These are phyloP conservation scores for Drosophila rellima DNA, from an alignment of 2,888 invertebrate species.

Conservation along the genomic window DNA sequence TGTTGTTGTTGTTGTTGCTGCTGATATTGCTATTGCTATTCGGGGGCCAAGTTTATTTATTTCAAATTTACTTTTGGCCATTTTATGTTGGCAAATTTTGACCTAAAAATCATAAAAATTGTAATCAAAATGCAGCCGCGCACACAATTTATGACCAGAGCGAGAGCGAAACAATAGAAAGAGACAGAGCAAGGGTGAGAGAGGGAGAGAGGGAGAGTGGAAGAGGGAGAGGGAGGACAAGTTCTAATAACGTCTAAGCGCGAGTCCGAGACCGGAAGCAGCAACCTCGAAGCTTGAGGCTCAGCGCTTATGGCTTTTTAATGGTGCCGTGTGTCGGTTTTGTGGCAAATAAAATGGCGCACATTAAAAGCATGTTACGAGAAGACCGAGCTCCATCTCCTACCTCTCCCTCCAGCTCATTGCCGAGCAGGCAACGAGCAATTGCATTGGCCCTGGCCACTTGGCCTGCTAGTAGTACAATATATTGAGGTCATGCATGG, in stretches of 20 bases:
- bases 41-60: conserved; percentile 64
- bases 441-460: conserved; percentile 68
- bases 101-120: conserved; percentile 83
- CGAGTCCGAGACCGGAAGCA: conserved; percentile 57
- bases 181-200: conserved; percentile 9
- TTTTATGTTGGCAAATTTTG: conserved; percentile 82
- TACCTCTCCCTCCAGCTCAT: background rate
- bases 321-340: conserved; percentile 80
- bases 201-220: background rate
- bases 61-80: conserved; percentile 80
- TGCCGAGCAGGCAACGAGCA: conserved; percentile 24
- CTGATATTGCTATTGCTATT: conserved; percentile 22
- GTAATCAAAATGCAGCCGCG: conserved; percentile 72
- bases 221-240: conserved; percentile 14
- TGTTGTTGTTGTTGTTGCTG: conserved; percentile 26
- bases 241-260: conserved; percentile 75
- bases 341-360: conserved; percentile 79
- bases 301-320: conserved; percentile 82
- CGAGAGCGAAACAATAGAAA: conserved; percentile 27
- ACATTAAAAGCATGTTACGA: conserved; percentile 77
- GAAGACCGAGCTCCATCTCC: conserved; percentile 14
- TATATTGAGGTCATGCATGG: conserved; percentile 79
- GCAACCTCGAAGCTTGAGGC: conserved; percentile 59
- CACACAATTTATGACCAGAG: conserved; percentile 71
- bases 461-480: conserved; percentile 30